Base-by-base conservation (phyloP, 2,113 vertebrate genomes). In the Anas platyrhynchos region DNA sequence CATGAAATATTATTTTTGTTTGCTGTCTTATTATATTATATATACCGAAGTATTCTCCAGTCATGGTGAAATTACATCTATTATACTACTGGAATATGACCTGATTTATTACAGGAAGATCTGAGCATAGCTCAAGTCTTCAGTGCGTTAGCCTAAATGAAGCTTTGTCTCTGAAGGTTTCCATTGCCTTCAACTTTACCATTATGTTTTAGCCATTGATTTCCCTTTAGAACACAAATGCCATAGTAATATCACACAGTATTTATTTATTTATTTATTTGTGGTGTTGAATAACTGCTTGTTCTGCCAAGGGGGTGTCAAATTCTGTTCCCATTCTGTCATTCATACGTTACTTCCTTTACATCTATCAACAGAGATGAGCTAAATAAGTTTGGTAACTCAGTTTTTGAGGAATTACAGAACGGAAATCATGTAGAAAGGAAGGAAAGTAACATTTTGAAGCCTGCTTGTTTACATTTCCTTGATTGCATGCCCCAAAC, bases 161-260 rank as follows among this genome's bases (percentile, higher is more conserved):
- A 89, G 65, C 36, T 94, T 69, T 89, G 52, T 93, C 77, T 94
- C 89, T 46, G 56, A 89, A 65, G 92, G 48, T 61, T 91, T 55
- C 72, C 79, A 16, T 48, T 72, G 77, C 21, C 77, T 86, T 96
- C 58, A 72, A 81, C 80, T 83, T 71, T 56, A 29, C 67, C 0
- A 0, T 58, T 83, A 48, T 27, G 34, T 79, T 96, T 80, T 95
- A 81, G 86, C 69, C 67, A 85, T 41, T 94, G 75, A 93, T 96
- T 97, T 96, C 84, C 86, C 90, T 86, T 89, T 88, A 93, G 91
- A 96, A 79, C 43, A 44, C 26, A 91, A 83, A 93, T 74, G 41
- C 55, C 6, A 1, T 88, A 91, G 90, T 84, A 90, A 79, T 72
- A 62, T 25, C 86, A 46, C 75, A 81, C 7, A 3, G 66, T 93